Conservation (phyloP, 2,797 vertebrate genomes). For the Spheniscus humboldti region DNA sequence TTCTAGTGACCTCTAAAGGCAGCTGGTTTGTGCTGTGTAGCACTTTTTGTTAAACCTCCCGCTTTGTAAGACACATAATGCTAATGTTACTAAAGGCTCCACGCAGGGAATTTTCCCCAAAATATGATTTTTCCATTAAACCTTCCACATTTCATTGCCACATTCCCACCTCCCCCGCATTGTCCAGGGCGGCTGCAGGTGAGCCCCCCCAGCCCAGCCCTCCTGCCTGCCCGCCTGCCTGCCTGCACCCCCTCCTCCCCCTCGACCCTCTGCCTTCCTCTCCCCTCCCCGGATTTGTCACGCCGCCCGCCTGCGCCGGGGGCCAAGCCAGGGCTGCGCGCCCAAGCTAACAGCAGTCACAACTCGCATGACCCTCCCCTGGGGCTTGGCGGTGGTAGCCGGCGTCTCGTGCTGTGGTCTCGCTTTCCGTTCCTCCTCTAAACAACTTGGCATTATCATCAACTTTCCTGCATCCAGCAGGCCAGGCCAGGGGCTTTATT, state of each 20-base stretch:
- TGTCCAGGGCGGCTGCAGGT: not conserved
- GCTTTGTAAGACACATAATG: constrained; percentile 16
- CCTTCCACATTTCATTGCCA: not conserved
- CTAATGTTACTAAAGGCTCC: not conserved
- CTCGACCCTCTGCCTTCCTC: not conserved
- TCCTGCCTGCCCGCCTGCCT: not conserved
- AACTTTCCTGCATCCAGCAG: not conserved
- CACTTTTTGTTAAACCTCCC: constrained; percentile 37
- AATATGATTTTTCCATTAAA: not conserved
- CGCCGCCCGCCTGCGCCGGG: not conserved
- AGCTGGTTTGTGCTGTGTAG: constrained; percentile 60
- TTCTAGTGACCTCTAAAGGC: constrained; percentile 99
- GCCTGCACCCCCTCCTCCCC: not conserved
- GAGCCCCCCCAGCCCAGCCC: not conserved
- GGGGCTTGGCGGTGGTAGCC: not conserved
- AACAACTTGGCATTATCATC: constrained; percentile 16
- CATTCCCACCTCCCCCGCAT: not conserved
- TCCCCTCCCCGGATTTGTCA: not conserved
- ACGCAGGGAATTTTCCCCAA: not conserved
- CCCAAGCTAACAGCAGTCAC: not conserved
- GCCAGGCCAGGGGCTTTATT: not conserved
- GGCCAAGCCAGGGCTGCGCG: not conserved
- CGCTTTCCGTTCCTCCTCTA: not conserved
- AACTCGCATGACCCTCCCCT: not conserved
- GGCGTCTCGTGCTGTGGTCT: not conserved